Base-by-base conservation (phyloP, 2,797 vertebrate species). In the Brachymystax lenok region DNA sequence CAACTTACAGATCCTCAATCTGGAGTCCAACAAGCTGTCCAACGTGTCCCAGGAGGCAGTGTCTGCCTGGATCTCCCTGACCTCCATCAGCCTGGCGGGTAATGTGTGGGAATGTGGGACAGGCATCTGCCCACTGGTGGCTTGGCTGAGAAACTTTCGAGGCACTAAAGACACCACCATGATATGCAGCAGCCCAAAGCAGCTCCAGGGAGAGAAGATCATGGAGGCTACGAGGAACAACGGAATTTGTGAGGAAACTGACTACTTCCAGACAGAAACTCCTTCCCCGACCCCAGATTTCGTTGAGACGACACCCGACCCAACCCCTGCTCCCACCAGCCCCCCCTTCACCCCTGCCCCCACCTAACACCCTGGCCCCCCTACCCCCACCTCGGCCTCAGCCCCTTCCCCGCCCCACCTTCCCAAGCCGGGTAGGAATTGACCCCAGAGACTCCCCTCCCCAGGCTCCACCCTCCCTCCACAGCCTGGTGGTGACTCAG, bases 1-100 rank as follows among this genome's bases (percentile, higher is more conserved):
- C 81, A 99, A 99, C 87, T 94, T 99, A 84, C 97, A 99, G 76
- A 96, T 98, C 82, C 95, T 99, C 59, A 99, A 99, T 86, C 87
- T 99, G 93, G 98, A 99, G 92, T 99, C 98, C 89, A 99, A 99
- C 93, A 99, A 99, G 83, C 93, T 99, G 79, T 98, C 97, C 83
- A 99, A 98, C 30, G 94, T 99, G 84, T 97, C 97, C 69, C 97
- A 98, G 88, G 98, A 99, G 88, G 96, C 96, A 12, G 96, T 98
- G 90, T 96, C 95, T 10, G 95, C 97, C 0, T 99, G 98, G 98
- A 97, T 98, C 89, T 99, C 98, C 0, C 93, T 99, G 85, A 97
- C 96, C 82, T 96, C 97, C 83, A 97, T 99, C 83, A 99, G 97
- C 61, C 92, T 99, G 6, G 98, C 98, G 0, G 97, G 98, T 77